Percentiles rank a stretch among this genome's conserved stretches.
Evolutionary conservation across 2,797 vertebrate species (phyloP).

Genomic region (Paguma larvata): DNA sequence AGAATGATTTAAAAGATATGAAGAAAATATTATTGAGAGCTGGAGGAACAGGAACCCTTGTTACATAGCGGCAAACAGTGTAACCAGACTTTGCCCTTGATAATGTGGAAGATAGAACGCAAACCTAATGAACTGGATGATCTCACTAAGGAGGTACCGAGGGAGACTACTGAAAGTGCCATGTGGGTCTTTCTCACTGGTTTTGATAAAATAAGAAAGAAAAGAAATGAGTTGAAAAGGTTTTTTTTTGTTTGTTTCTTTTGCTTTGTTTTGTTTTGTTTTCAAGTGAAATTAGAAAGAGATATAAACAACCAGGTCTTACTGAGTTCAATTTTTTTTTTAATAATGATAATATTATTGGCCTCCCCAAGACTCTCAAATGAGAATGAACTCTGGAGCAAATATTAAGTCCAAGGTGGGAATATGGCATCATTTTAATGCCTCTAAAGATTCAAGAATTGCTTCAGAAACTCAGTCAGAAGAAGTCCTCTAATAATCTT

Average conservation of each 20-base stretch:
- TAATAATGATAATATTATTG: background rate
- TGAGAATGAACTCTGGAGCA: background rate
- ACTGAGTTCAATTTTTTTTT: background rate
- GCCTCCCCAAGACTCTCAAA: background rate
- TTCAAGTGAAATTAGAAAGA: conserved; percentile 30
- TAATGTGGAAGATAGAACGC: background rate
- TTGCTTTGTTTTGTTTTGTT: background rate
- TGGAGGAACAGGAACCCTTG: background rate
- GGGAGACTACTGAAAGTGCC: background rate
- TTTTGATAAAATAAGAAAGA: conserved; percentile 28
- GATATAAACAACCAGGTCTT: background rate
- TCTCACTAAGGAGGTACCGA: background rate
- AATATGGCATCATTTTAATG: background rate
- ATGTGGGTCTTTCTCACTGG: background rate
- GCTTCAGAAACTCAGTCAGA: background rate
- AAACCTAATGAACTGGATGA: background rate
- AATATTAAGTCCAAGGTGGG: background rate
- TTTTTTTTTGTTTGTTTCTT: too few species aligned
- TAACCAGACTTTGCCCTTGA: background rate
- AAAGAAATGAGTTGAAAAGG: background rate
- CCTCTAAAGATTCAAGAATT: background rate
- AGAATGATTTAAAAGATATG: background rate
- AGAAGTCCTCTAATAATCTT: background rate
- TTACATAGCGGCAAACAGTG: background rate
- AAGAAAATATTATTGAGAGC: background rate